Evolutionary conservation across 1,140 invertebrate genomes (phyloP).

Genomic region (Pachyrhynchus sulphureomaculatus): DNA sequence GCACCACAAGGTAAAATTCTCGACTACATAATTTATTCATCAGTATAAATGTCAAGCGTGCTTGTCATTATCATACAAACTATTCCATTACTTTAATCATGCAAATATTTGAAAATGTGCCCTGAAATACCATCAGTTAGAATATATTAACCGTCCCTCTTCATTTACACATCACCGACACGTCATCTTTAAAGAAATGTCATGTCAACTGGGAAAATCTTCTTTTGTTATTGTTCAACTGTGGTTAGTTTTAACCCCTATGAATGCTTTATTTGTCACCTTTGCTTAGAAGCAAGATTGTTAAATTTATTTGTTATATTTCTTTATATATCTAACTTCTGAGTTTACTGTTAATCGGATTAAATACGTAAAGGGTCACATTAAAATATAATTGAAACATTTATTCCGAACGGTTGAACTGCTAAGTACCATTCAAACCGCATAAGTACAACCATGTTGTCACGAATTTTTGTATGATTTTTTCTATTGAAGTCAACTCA

Average conservation of each 20-base stretch:
- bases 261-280: slow-evolving; percentile 24
- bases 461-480: slow-evolving; percentile 17
- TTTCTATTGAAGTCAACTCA: slow-evolving; percentile 5
- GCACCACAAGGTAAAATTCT: neutral
- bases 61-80: slow-evolving; percentile 22
- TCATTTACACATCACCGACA: slow-evolving; percentile 19
- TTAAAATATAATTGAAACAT: slow-evolving; percentile 38
- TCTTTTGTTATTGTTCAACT: slow-evolving; percentile 4
- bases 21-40: slow-evolving; percentile 12
- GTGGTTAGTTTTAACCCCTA: slow-evolving; percentile 25
- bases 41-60: slow-evolving; percentile 14
- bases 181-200: slow-evolving; percentile 14
- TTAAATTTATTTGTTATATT: slow-evolving; percentile 21
- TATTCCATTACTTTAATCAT: slow-evolving; percentile 31
- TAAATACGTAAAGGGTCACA: slow-evolving; percentile 37
- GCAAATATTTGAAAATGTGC: slow-evolving; percentile 3
- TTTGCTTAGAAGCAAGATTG: slow-evolving; percentile 13
- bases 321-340: slow-evolving; percentile 6
- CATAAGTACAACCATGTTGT: slow-evolving; percentile 7
- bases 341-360: slow-evolving; percentile 34
- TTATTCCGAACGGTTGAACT: slow-evolving; percentile 39
- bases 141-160: slow-evolving; percentile 2
- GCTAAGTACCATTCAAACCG: slow-evolving; percentile 34
- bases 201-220: slow-evolving; percentile 7
- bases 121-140: neutral